Conservation (phyloP, 2,113 vertebrate species). For the Albula glossodonta region DNA sequence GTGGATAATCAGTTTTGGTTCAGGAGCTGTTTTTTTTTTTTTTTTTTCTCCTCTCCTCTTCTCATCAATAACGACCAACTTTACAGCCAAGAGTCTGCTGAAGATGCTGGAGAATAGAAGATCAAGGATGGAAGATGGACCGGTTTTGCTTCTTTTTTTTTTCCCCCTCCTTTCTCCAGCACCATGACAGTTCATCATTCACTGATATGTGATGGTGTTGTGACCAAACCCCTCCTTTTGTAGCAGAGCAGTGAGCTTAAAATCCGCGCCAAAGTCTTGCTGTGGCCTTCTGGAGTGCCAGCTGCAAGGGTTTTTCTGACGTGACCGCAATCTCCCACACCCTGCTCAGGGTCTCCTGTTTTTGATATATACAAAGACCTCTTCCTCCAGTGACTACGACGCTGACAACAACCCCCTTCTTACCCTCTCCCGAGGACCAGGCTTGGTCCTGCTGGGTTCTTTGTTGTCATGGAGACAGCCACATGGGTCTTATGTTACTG, state of each 20-base stretch:
- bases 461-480: conserved; percentile 86
- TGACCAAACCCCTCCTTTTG: conserved; percentile 12
- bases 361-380: conserved; percentile 16
- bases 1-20: neutral
- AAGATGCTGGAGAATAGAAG: neutral
- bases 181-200: neutral
- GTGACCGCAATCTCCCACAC: neutral
- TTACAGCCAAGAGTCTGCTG: neutral
- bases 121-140: neutral
- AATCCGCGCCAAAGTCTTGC: neutral
- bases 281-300: neutral
- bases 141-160: neutral
- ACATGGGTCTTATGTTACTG: conserved; percentile 98
- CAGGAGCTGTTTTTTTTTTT: neutral
- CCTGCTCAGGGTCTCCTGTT: neutral
- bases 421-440: conserved; percentile 9
- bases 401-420: neutral
- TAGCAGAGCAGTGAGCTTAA: neutral
- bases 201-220: neutral
- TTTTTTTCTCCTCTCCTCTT: neutral
- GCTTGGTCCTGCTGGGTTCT: conserved; percentile 49
- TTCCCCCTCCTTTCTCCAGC: neutral
- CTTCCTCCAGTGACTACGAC: conserved; percentile 22
- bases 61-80: neutral
- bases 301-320: neutral